Evolutionary conservation across 1,140 invertebrate genomes (phyloP).

Genomic region (Bombus pascuorum): DNA sequence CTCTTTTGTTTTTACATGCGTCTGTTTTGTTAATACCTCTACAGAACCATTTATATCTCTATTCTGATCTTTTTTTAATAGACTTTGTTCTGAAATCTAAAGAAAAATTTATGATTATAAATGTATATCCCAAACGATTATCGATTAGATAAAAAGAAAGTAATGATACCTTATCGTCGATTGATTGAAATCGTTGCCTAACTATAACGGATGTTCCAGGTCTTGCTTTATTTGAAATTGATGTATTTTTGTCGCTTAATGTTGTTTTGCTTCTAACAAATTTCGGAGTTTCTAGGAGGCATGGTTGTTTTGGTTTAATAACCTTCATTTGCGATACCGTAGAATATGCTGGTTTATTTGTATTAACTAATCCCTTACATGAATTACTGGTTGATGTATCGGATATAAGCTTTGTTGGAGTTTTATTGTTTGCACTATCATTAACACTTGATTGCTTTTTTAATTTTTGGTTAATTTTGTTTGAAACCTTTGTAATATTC

Average conservation of each 20-base stretch:
- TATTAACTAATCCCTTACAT: constrained; percentile 41
- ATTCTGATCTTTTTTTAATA: constrained; percentile 52
- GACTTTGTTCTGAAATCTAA: constrained; percentile 59
- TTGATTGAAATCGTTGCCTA: constrained; percentile 67
- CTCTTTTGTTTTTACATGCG: constrained; percentile 65
- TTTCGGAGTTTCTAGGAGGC: constrained; percentile 67
- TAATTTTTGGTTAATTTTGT: constrained; percentile 62
- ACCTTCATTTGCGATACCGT: constrained; percentile 77
- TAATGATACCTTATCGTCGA: constrained; percentile 60
- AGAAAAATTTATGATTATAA: constrained; percentile 29
- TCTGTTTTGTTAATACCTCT: constrained; percentile 72
- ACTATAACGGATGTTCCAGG: constrained; percentile 73
- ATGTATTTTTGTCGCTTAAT: constrained; percentile 70
- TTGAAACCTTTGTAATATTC: constrained; percentile 46
- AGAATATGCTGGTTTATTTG: constrained; percentile 79
- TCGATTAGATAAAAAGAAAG: background rate
- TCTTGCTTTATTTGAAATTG: constrained; percentile 63
- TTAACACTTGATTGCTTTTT: constrained; percentile 71
- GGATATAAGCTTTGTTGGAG: constrained; percentile 56
- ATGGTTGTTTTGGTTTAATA: constrained; percentile 56
- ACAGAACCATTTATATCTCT: constrained; percentile 73
- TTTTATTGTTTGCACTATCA: constrained; percentile 73
- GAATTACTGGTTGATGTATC: constrained; percentile 47
- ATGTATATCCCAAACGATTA: constrained; percentile 15
- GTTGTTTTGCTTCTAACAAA: constrained; percentile 80